Evolutionary conservation across 2,888 invertebrate genomes (phyloP).

Genomic region (Nymphalis polychloros): DNA sequence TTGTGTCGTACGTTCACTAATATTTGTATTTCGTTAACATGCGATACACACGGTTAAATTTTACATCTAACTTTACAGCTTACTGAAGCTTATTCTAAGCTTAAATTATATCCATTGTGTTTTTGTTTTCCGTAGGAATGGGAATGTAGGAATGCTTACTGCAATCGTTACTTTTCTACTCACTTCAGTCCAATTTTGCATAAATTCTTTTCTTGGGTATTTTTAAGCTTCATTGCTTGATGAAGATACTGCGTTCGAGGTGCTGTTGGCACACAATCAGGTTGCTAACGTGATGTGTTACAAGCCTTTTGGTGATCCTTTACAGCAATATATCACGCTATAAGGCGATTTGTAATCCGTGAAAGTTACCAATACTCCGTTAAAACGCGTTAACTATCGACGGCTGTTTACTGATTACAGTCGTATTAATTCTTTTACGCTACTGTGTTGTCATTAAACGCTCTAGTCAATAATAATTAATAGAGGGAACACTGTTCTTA

Average conservation of each 20-base stretch:
- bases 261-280: background rate
- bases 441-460: slow-evolving; percentile 18
- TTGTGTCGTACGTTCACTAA: slow-evolving; percentile 73
- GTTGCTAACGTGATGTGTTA: background rate
- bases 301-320: background rate
- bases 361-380: slow-evolving; percentile 60
- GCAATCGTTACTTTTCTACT: no score
- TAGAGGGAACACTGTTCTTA: background rate
- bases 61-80: slow-evolving; percentile 26
- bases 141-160: no score
- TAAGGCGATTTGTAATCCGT: slow-evolving; percentile 55
- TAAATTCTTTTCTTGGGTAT: no score
- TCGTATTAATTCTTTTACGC: slow-evolving; percentile 36
- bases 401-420: slow-evolving; percentile 46
- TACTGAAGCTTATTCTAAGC: background rate
- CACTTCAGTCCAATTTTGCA: no score
- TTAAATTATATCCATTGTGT: no score
- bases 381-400: slow-evolving; percentile 43
- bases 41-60: slow-evolving; percentile 52
- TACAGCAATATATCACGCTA: slow-evolving; percentile 45
- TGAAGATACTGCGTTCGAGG: background rate
- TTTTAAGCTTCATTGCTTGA: no score
- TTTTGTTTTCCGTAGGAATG: no score
- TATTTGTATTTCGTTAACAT: slow-evolving; percentile 80
- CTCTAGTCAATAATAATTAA: slow-evolving; percentile 27